Evolutionary conservation across 2,888 invertebrate genomes (phyloP), one percentile per base, ranked within the genome.

Genomic region (Lithodes maja): DNA sequence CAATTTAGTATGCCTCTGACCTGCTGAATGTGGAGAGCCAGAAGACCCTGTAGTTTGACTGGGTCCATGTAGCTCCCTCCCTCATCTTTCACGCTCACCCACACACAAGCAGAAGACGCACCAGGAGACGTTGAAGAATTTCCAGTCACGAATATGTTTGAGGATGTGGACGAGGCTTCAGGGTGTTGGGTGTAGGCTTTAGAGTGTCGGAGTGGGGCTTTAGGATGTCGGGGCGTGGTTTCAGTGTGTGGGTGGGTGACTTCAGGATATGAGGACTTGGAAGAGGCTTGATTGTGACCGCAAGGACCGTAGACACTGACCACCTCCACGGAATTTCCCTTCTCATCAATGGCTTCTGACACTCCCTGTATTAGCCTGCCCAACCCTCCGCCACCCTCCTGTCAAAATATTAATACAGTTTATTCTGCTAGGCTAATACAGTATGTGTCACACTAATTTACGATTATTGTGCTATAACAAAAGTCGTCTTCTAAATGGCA

Each of bases 321-420:
- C 49, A 86, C 81, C 75, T 86, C 86, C 9, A 81, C 81, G 0
- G 12, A 53, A 50, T n/a, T 50, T 54, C 53, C 75, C 3, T 53
- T 12, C n/a, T 71, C 74, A 1, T 71, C 61, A 49, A 81, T 54
- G 3, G 61, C 74, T 33, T 15, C 50, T 55, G 61, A 17, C 49
- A 86, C 75, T 69, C 49, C 81, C 81, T 55, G 33, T n/a, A 61
- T 17, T 7, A 86, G 61, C 9, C 53, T 33, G 3, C 86, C 86
- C 52, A 86, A 71, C n/a, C 74, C 86, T n/a, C 86, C 86, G 2
- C 82, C 86, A n/a, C 82, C 86, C 12, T 15, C 61, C 86, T 86
- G 82, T 5, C 49, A 3, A 33, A 33, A 33, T 33, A 33, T 33
- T 33, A 33, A 33, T 33, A 33, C 33, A 33, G 33, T 33, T 33